phyloP scores from a whole-genome alignment of 2,888 invertebrate genomes.

The Ceramica pisi region DNA sequence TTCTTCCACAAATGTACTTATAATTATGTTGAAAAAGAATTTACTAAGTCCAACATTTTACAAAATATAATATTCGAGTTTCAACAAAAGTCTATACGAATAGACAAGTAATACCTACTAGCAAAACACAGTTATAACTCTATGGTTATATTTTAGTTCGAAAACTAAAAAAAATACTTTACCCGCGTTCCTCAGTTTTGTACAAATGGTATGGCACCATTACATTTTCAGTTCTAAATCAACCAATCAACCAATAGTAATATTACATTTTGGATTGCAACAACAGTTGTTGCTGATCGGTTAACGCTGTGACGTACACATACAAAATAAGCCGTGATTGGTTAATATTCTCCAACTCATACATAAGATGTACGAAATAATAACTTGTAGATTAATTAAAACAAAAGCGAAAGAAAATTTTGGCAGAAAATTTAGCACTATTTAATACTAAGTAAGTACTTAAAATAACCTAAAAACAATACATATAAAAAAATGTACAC shows the following conservation, averaged over 20 bases:
- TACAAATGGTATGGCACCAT: constrained; percentile 62
- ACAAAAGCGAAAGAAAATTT: neutral
- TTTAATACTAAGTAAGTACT: neutral
- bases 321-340: constrained; percentile 1
- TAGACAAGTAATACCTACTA: constrained; percentile 51
- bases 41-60: constrained; percentile 60
- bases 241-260: constrained; percentile 32
- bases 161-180: constrained; percentile 58
- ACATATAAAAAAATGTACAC: neutral
- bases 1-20: constrained; percentile 55
- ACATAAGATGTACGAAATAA: neutral
- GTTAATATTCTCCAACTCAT: neutral
- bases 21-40: constrained; percentile 49
- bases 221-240: constrained; percentile 29
- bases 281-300: constrained; percentile 12
- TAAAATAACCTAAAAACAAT: neutral
- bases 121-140: constrained; percentile 40
- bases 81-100: constrained; percentile 54
- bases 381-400: neutral
- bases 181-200: constrained; percentile 47
- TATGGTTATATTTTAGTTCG: constrained; percentile 38
- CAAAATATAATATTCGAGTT: constrained; percentile 64
- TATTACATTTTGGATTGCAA: constrained; percentile 19
- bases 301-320: neutral
- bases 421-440: constrained; percentile 30